These are phyloP conservation scores for Hipposideros armiger DNA, from an alignment of 2,113 vertebrate genomes.

Conservation along the genomic window DNA sequence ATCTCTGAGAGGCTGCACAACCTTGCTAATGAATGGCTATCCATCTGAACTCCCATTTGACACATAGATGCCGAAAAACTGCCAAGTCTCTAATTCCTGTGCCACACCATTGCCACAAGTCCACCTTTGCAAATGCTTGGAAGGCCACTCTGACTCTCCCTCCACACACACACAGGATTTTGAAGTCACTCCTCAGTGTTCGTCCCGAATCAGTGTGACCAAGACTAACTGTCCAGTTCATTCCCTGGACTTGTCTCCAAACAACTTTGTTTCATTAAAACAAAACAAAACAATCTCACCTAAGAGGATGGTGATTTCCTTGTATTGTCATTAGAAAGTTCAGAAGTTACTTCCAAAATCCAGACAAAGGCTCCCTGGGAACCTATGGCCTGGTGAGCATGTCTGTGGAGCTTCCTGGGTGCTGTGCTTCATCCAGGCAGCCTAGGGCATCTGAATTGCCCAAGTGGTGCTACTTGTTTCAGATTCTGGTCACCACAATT, in stretches of 20 bases:
- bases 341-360: not conserved
- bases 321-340: not conserved
- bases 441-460: accelerated
- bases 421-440: not conserved
- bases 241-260: not conserved
- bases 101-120: not conserved
- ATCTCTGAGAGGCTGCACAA: not conserved
- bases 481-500: not conserved
- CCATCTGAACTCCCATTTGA: not conserved
- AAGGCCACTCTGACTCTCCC: not conserved
- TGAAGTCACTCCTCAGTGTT: not conserved
- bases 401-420: not conserved
- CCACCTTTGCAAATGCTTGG: not conserved
- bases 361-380: not conserved
- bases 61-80: not conserved
- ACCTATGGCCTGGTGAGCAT: accelerated
- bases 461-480: not conserved
- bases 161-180: not conserved
- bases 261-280: not conserved
- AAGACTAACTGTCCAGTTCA: not conserved
- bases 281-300: not conserved
- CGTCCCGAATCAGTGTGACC: not conserved
- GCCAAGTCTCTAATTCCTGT: not conserved
- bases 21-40: not conserved
- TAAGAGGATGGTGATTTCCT: not conserved